Percentiles rank a stretch among this genome's conserved stretches.
These are phyloP conservation scores for Malacoraja senta DNA, from an alignment of 2,797 vertebrate genomes.

Conservation along the genomic window DNA sequence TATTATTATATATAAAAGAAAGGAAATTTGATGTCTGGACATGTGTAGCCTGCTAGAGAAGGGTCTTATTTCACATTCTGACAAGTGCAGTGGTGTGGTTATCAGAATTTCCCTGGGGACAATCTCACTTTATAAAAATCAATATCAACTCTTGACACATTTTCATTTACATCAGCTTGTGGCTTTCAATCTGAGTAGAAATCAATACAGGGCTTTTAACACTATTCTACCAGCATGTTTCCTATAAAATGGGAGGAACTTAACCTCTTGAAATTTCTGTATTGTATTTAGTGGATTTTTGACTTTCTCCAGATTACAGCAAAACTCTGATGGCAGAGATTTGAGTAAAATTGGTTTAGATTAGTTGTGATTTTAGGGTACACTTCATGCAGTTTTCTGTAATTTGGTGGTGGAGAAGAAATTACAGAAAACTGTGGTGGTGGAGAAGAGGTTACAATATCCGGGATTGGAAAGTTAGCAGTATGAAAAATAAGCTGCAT, in stretches of 20 bases:
- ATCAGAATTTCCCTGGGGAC: slow-evolving; percentile 58
- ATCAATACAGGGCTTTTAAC: slow-evolving; percentile 72
- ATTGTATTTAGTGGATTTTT: neutral
- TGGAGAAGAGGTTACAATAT: neutral
- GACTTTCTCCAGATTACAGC: slow-evolving; percentile 16
- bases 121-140: slow-evolving; percentile 59
- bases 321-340: neutral
- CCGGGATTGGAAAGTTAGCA: neutral
- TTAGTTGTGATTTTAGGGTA: neutral
- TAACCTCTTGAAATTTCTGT: slow-evolving; percentile 26
- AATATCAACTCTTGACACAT: slow-evolving; percentile 69
- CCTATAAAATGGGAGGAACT: slow-evolving; percentile 51
- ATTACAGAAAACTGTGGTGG: too few species aligned
- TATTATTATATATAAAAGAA: slow-evolving; percentile 46
- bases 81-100: slow-evolving; percentile 53
- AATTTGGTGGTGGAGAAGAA: neutral
- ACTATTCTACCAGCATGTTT: slow-evolving; percentile 55
- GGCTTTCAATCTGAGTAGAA: slow-evolving; percentile 60
- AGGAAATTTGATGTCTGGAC: slow-evolving; percentile 56
- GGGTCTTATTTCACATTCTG: slow-evolving; percentile 54
- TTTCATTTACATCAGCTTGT: slow-evolving; percentile 69
- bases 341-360: neutral
- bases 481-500: neutral
- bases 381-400: neutral
- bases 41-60: slow-evolving; percentile 58